Evolutionary conservation across 2,113 vertebrate genomes (phyloP).

Genomic region (Ceyx cyanopectus): DNA sequence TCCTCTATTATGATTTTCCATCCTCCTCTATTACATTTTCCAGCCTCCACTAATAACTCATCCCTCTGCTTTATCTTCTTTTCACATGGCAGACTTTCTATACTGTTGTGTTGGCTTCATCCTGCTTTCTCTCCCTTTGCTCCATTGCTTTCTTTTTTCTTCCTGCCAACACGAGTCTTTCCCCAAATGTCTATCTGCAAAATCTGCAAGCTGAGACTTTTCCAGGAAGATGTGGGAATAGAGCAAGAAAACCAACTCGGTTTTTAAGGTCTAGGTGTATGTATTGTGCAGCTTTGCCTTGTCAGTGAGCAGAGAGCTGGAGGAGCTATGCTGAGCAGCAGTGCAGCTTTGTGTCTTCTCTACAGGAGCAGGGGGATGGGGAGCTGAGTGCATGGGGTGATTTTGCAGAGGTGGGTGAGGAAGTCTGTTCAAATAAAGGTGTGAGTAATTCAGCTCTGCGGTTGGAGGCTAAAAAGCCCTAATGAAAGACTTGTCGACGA

Average conservation of each 20-base stretch:
- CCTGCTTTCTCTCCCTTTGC: background rate
- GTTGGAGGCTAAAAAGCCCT: background rate
- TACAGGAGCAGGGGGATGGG: background rate
- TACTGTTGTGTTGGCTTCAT: background rate
- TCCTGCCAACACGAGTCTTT: background rate
- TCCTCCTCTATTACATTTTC: conserved; percentile 28
- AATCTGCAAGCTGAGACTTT: conserved; percentile 16
- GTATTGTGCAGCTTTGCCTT: background rate
- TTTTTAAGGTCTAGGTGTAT: background rate
- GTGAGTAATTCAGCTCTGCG: conserved; percentile 26
- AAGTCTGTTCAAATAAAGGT: conserved; percentile 50
- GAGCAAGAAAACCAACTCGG: background rate
- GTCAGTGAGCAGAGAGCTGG: background rate
- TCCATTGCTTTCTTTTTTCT: background rate
- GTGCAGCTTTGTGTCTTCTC: too few relatives aligned
- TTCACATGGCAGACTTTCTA: background rate
- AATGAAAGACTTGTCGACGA: conserved; percentile 8
- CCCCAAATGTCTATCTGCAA: background rate
- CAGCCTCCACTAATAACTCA: background rate
- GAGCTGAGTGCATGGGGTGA: background rate
- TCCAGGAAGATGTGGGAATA: background rate
- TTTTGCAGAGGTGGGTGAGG: conserved; percentile 49
- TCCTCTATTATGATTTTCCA: conserved; percentile 30
- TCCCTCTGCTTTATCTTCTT: background rate
- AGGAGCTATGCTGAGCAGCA: background rate